Conservation (phyloP, 2,113 vertebrate genomes). For the Petrocephalus zakoni region DNA sequence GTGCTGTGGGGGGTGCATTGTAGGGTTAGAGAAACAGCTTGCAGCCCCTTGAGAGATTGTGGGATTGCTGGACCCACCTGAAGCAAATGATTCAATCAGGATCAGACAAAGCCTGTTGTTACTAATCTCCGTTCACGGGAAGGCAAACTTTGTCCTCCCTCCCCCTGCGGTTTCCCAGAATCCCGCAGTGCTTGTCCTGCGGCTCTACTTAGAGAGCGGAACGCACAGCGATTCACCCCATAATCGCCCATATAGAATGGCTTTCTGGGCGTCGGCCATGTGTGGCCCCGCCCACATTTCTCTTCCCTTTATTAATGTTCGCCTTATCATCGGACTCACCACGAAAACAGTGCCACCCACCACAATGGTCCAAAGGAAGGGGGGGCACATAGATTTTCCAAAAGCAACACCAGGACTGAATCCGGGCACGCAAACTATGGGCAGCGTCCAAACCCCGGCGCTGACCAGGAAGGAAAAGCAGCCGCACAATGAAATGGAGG, state of each 20-base stretch:
- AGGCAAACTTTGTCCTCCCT: background rate
- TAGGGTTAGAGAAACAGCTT: conserved; percentile 2
- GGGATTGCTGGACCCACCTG: background rate
- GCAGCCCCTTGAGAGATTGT: background rate
- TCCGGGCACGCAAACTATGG: background rate
- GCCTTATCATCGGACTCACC: background rate
- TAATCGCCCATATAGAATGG: background rate
- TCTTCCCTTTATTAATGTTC: background rate
- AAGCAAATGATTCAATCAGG: background rate
- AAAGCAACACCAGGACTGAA: background rate
- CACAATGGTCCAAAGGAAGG: background rate
- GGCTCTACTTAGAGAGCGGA: background rate
- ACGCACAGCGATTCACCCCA: background rate
- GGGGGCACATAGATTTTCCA: background rate
- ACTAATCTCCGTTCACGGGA: background rate
- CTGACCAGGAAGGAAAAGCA: background rate
- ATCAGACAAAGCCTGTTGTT: background rate
- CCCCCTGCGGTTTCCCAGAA: background rate
- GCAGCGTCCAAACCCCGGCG: background rate
- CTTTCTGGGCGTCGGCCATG: background rate
- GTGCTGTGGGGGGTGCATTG: background rate
- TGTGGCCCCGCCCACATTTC: background rate
- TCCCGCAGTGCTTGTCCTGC: background rate
- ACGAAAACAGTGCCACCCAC: background rate
- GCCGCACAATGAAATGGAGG: background rate